Conservation (phyloP, 1,140 invertebrate genomes). For the Zophobas morio region DNA sequence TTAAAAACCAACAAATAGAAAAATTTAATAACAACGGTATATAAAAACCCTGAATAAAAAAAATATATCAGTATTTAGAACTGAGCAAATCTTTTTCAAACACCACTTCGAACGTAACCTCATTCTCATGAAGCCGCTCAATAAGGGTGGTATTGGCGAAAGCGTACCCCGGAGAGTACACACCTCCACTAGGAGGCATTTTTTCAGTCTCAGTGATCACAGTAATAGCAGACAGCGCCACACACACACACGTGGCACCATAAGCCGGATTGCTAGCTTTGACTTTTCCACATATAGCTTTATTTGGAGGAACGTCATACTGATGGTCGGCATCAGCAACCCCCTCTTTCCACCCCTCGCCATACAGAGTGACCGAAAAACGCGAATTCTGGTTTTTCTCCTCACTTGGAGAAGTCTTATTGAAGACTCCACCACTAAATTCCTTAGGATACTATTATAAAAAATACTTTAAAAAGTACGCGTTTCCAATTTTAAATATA, state of each 20-base stretch:
- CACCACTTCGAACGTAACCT: slow-evolving; percentile 74
- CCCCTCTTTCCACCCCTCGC: slow-evolving; percentile 84
- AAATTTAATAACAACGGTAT: background rate
- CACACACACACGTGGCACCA: slow-evolving; percentile 81
- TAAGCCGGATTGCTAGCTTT: slow-evolving; percentile 84
- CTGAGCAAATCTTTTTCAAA: slow-evolving; percentile 62
- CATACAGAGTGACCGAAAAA: slow-evolving; percentile 81
- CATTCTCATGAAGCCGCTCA: slow-evolving; percentile 73
- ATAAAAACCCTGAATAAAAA: background rate
- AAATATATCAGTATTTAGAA: background rate
- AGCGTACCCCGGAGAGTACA: slow-evolving; percentile 73
- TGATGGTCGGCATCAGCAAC: slow-evolving; percentile 74
- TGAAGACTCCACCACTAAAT: slow-evolving; percentile 79
- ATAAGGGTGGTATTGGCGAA: slow-evolving; percentile 77
- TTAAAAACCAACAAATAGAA: background rate
- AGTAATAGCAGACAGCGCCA: slow-evolving; percentile 81
- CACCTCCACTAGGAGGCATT: slow-evolving; percentile 80
- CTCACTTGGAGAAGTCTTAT: slow-evolving; percentile 78
- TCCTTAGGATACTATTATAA: no score
- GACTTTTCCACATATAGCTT: slow-evolving; percentile 77
- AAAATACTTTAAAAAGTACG: no score
- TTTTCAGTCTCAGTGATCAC: slow-evolving; percentile 84
- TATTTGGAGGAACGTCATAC: slow-evolving; percentile 75
- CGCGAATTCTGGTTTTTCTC: slow-evolving; percentile 74
- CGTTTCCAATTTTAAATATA: no score